phyloP scores from a whole-genome alignment of 2,113 vertebrate genomes.

The Elaphurus davidianus region DNA sequence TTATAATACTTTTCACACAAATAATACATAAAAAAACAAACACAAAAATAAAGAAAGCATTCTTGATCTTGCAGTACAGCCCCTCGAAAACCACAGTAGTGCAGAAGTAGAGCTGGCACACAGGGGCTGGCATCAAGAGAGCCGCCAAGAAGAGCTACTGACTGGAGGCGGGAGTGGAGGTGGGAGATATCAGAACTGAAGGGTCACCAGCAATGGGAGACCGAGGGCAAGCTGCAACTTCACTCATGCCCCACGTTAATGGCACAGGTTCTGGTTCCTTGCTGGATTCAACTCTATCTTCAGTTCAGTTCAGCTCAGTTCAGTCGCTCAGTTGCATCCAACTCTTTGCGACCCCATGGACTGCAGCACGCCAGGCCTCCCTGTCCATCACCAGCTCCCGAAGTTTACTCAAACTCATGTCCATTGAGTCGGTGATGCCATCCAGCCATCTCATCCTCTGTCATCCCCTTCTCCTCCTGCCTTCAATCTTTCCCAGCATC shows the following conservation, averaged over 20 bases:
- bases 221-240: neutral
- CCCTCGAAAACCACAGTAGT: neutral
- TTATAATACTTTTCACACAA: neutral
- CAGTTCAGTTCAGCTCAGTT: neutral
- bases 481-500: neutral
- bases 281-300: neutral
- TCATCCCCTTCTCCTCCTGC: neutral
- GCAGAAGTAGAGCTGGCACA: fast-evolving
- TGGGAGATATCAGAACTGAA: neutral
- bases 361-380: neutral
- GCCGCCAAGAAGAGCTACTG: neutral
- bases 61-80: neutral
- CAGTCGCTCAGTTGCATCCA: neutral
- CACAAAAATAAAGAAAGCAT: neutral
- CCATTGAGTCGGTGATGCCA: neutral
- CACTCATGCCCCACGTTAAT: neutral
- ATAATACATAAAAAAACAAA: neutral
- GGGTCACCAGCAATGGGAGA: neutral
- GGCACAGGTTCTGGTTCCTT: neutral
- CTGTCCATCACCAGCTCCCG: neutral
- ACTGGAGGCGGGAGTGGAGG: neutral
- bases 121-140: neutral
- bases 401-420: neutral
- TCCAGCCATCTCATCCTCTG: neutral
- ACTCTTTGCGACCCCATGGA: neutral